Evolutionary conservation across 2,797 vertebrate species (phyloP).

Genomic region (Dicrostonyx torquatus): DNA sequence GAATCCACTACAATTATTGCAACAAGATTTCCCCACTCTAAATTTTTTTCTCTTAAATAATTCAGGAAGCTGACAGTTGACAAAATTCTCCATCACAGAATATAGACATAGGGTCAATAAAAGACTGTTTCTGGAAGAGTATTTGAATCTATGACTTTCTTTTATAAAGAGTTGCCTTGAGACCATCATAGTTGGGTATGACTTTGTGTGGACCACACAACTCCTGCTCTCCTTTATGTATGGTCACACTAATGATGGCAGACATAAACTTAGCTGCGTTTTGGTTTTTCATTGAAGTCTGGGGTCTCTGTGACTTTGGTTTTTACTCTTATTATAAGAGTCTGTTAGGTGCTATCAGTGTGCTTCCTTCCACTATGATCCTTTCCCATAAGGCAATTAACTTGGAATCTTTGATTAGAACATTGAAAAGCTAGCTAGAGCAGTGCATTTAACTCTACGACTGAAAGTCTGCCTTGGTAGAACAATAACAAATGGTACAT

Average conservation of each 20-base stretch:
- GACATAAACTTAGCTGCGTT: background rate
- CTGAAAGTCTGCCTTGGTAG: background rate
- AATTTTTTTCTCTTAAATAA: background rate
- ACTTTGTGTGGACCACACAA: background rate
- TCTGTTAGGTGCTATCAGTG: background rate
- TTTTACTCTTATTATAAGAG: constrained; percentile 12
- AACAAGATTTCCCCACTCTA: background rate
- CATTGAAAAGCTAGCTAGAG: constrained; percentile 27
- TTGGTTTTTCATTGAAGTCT: background rate
- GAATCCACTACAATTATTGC: background rate
- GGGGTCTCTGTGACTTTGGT: background rate
- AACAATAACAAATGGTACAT: constrained; percentile 22
- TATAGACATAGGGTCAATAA: background rate
- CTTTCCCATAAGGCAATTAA: constrained; percentile 45
- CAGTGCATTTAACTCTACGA: background rate
- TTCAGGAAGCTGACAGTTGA: background rate
- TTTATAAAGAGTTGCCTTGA: background rate
- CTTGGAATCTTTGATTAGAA: constrained; percentile 13
- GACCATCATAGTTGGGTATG: background rate
- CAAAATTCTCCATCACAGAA: constrained; percentile 8
- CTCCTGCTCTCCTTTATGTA: background rate
- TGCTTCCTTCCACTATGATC: constrained; percentile 11
- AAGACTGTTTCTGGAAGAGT: background rate
- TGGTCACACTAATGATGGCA: background rate
- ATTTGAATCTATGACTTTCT: background rate